Evolutionary conservation across 2,113 vertebrate species (phyloP), one percentile per base, ranked within the genome.

Genomic region (Kryptolebias marmoratus): DNA sequence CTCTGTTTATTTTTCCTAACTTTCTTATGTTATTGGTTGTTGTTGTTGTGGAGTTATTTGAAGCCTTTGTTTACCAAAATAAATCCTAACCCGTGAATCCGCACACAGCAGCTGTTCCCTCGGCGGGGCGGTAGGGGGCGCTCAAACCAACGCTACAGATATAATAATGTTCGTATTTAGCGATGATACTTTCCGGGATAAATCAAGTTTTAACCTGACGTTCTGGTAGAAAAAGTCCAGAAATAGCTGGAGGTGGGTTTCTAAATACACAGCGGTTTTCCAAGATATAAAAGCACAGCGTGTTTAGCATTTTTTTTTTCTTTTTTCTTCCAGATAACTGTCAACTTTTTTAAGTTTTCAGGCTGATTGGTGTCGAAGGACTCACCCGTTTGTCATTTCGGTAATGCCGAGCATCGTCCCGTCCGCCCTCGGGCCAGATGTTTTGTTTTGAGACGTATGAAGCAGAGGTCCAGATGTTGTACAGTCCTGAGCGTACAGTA

Each of bases 371-470:
- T 9, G 2, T 6, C 16, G 13, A 1, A 14, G 5, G 30, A 1
- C 91, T 89, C 15, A 94, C 93, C 93, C 91, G 28, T 92, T 92
- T 0, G 90, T 93, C 92, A 94, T 91, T 58, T 93, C 93, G n/a
- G 82, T 79, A 6, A 93, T 48, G 42, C 75, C 91, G 32, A 94
- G 88, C 93, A 93, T 94, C 77, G 0, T 56, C 56, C 32, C 62
- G 49, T 58, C 53, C 14, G 68, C 66, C 75, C 60, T 53, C 15
- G 27, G 67, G 12, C 52, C 45, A 7, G 28, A 32, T 56, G 44
- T 10, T 32, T 22, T 30, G 27, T 63, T 59, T 67, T 71, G 5
- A 18, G 68, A 30, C 18, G 44, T n/a, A 68, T 9, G 72, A 2
- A 1, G 79, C 76, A 60, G 74, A 44, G 18, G 69, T 81, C 76